These are phyloP conservation scores for Eciton burchellii DNA, from an alignment of 1,140 invertebrate species.

Conservation along the genomic window DNA sequence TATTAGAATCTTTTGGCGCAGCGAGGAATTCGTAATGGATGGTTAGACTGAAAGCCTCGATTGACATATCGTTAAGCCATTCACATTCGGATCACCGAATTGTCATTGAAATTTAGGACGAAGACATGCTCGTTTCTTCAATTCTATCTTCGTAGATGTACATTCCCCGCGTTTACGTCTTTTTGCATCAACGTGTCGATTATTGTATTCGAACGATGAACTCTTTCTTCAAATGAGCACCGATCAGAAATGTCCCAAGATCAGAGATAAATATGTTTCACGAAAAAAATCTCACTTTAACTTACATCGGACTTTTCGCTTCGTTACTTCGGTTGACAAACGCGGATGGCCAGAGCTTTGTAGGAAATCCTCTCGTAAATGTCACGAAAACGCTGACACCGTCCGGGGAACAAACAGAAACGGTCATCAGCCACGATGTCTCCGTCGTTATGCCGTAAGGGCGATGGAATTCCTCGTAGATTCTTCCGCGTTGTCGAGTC, in stretches of 20 bases:
- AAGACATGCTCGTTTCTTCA: not conserved
- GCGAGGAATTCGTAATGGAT: not conserved
- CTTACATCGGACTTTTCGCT: not conserved
- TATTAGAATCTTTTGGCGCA: not conserved
- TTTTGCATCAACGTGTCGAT: not conserved
- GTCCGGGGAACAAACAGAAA: not conserved
- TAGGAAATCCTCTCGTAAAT: slow-evolving; percentile 17
- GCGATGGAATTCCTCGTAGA: not conserved
- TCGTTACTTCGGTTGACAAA: slow-evolving; percentile 18
- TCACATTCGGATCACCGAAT: not conserved
- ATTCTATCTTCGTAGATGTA: too few relatives aligned
- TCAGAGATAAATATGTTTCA: not conserved
- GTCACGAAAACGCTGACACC: not conserved
- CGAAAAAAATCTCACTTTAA: not conserved
- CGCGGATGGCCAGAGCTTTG: not conserved
- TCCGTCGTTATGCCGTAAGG: not conserved
- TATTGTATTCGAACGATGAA: not conserved
- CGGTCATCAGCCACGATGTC: not conserved
- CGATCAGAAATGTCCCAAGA: not conserved
- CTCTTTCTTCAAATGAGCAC: not conserved
- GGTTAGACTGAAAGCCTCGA: not conserved
- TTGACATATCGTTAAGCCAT: slow-evolving; percentile 1
- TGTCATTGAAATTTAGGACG: not conserved
- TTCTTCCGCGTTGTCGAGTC: not conserved
- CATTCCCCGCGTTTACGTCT: too few relatives aligned